Evolutionary conservation across 1,140 invertebrate species (phyloP).

Genomic region (Yoshiicerus persimilis): DNA sequence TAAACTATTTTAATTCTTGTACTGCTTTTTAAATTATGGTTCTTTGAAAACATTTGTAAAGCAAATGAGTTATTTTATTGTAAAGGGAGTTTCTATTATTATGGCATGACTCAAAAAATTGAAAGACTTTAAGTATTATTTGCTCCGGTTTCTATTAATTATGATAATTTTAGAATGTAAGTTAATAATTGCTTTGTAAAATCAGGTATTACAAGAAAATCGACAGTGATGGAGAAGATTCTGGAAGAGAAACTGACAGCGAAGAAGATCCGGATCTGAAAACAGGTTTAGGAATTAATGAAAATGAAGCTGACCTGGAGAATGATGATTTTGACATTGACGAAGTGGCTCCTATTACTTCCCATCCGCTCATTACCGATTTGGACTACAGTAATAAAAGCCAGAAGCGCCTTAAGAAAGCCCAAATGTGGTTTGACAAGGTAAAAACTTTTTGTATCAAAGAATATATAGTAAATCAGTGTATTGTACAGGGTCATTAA

Average conservation of each 20-base stretch:
- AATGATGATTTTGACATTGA: slow-evolving; percentile 54
- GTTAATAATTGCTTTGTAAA: neutral
- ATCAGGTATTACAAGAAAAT: slow-evolving; percentile 64
- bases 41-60: no score
- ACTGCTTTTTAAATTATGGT: no score
- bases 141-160: no score
- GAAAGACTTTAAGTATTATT: no score
- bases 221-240: slow-evolving; percentile 52
- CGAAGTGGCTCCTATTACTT: slow-evolving; percentile 52
- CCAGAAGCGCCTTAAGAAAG: slow-evolving; percentile 71
- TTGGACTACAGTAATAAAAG: slow-evolving; percentile 74
- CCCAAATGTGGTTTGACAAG: slow-evolving; percentile 86
- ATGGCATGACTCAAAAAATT: no score
- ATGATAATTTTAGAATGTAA: no score
- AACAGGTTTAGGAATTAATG: slow-evolving; percentile 61
- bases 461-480: no score
- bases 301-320: slow-evolving; percentile 44
- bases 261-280: slow-evolving; percentile 59
- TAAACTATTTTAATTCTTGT: no score
- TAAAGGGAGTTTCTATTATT: no score
- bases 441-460: no score
- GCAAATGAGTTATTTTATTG: no score
- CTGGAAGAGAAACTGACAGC: slow-evolving; percentile 51
- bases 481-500: neutral
- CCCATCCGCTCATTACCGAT: slow-evolving; percentile 82